A percentile compares a stretch with the other conserved stretches of the same genome.
Evolutionary conservation across 2,888 invertebrate genomes (phyloP).

Genomic region (Oxycera nigricornis): DNA sequence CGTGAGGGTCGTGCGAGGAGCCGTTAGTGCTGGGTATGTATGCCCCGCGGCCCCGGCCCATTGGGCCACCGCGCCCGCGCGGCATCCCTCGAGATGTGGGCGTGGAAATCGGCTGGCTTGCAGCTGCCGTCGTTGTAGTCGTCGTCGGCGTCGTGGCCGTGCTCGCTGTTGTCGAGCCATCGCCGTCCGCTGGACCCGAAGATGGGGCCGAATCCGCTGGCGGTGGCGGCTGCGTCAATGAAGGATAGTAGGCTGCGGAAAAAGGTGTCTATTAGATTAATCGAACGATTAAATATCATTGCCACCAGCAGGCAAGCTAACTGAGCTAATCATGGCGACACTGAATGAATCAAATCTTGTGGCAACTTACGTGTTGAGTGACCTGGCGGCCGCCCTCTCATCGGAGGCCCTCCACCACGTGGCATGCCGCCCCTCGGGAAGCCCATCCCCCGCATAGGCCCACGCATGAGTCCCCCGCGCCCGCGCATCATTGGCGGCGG

Average conservation of each 20-base stretch:
- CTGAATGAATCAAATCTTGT: no score
- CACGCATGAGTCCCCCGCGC: slow-evolving; percentile 48
- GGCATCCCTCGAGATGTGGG: slow-evolving; percentile 51
- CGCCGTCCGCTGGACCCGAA: slow-evolving; percentile 59
- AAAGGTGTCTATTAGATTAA: neutral
- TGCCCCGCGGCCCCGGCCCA: slow-evolving; percentile 57
- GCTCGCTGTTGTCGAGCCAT: slow-evolving; percentile 59
- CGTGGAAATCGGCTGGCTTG: slow-evolving; percentile 49
- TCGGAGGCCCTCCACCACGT: slow-evolving; percentile 45
- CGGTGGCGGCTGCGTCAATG: slow-evolving; percentile 41
- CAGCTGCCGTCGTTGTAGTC: slow-evolving; percentile 47
- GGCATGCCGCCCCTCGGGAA: slow-evolving; percentile 49
- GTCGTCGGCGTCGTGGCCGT: slow-evolving; percentile 55
- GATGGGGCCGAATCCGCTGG: slow-evolving; percentile 49
- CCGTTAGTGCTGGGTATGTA: slow-evolving; percentile 58
- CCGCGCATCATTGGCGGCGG: slow-evolving; percentile 56
- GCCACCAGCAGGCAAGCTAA: no score
- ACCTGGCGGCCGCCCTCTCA: slow-evolving; percentile 57
- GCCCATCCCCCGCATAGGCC: slow-evolving; percentile 55
- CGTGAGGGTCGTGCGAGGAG: slow-evolving; percentile 50
- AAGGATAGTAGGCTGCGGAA: slow-evolving; percentile 15
- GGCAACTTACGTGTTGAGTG: slow-evolving; percentile 60
- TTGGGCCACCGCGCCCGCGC: slow-evolving; percentile 58
- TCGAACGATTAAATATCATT: no score
- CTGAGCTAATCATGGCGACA: no score